A percentile compares a stretch with the other conserved stretches of the same genome.
phyloP scores from a whole-genome alignment of 2,113 vertebrate genomes.

The Peucedramus taeniatus region DNA sequence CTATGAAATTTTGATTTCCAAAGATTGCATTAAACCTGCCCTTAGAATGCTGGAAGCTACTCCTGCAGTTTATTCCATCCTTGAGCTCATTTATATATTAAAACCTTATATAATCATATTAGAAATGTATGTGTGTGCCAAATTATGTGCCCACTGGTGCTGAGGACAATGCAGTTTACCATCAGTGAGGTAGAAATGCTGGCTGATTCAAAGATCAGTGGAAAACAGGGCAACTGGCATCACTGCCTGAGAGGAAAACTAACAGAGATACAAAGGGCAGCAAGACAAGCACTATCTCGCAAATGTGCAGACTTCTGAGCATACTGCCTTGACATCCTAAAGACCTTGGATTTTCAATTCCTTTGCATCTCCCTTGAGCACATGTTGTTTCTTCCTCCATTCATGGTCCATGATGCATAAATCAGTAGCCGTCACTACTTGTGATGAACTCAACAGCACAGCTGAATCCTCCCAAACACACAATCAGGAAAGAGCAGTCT shows the following conservation, averaged over 20 bases:
- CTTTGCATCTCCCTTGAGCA: neutral
- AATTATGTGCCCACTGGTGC: neutral
- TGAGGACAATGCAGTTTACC: neutral
- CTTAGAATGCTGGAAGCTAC: neutral
- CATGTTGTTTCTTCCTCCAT: neutral
- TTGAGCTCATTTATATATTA: neutral
- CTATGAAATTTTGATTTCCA: neutral
- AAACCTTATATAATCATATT: neutral
- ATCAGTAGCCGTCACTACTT: neutral
- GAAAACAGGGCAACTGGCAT: neutral
- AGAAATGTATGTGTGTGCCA: neutral
- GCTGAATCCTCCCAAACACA: neutral
- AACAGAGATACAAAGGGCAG: neutral
- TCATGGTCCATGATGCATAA: neutral
- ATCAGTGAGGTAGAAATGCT: neutral
- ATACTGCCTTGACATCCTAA: neutral
- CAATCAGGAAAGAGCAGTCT: neutral
- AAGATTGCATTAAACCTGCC: neutral
- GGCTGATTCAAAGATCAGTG: neutral
- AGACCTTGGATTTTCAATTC: neutral
- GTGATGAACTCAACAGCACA: neutral
- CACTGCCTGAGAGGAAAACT: neutral
- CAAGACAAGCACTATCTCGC: neutral
- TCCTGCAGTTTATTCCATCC: neutral
- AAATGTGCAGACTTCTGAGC: neutral